Evolutionary conservation across 2,888 invertebrate species (phyloP).

Genomic region (Scelioninae gen. 2): DNA sequence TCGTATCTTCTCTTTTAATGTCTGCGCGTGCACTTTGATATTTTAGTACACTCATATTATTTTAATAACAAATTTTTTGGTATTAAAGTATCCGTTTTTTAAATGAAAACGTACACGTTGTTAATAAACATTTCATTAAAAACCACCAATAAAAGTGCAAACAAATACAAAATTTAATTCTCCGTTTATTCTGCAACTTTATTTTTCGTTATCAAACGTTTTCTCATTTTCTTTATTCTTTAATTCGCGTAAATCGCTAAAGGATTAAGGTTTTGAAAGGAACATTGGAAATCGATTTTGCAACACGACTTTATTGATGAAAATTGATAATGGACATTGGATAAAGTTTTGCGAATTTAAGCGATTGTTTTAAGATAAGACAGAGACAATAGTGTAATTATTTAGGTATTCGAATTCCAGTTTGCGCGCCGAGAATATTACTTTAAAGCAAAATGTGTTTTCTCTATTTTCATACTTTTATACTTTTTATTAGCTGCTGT

Average conservation of each 20-base stretch:
- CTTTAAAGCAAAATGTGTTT: neutral
- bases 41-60: too few relatives aligned
- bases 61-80: too few relatives aligned
- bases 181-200: conserved; percentile 1
- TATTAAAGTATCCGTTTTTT: too few relatives aligned
- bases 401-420: neutral
- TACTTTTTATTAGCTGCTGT: too few relatives aligned
- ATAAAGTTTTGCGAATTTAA: conserved; percentile 2
- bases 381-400: conserved; percentile 1
- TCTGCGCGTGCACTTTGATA: too few relatives aligned
- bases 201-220: conserved; percentile 16
- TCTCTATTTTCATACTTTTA: too few relatives aligned
- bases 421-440: neutral
- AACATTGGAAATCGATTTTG: conserved; percentile 12
- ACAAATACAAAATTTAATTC: neutral
- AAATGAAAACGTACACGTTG: too few relatives aligned
- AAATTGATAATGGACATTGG: conserved; percentile 28
- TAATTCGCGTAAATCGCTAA: conserved; percentile 13
- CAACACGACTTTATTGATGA: conserved; percentile 5
- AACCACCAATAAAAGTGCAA: neutral
- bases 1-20: too few relatives aligned
- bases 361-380: neutral
- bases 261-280: conserved; percentile 33
- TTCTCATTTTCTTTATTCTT: conserved; percentile 2
- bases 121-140: neutral